These are phyloP conservation scores for Pempheris klunzingeri DNA, from an alignment of 2,797 vertebrate species.

Conservation along the genomic window DNA sequence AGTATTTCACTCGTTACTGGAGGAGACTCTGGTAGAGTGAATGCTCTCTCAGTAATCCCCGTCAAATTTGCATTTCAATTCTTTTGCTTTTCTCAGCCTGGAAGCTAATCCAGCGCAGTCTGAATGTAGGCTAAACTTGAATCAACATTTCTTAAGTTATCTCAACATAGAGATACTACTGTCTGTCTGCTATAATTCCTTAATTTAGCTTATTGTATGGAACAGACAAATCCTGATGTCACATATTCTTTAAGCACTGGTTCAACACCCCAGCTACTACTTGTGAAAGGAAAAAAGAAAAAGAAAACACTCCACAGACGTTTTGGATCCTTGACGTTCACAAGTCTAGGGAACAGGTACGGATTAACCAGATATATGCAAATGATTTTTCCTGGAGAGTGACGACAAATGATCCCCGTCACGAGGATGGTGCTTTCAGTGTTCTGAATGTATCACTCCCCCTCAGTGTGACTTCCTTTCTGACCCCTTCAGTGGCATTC, in stretches of 20 bases:
- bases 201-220: constrained; percentile 63
- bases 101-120: constrained; percentile 79
- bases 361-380: constrained; percentile 45
- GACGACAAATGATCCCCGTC: constrained; percentile 36
- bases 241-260: constrained; percentile 45
- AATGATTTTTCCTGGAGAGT: constrained; percentile 39
- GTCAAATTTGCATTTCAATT: constrained; percentile 89
- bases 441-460: constrained; percentile 43
- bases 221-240: constrained; percentile 63
- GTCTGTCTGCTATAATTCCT: constrained; percentile 66
- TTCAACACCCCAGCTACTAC: constrained; percentile 28
- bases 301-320: constrained; percentile 25
- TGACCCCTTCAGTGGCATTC: constrained; percentile 71
- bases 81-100: constrained; percentile 77
- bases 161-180: constrained; percentile 61
- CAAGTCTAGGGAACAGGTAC: constrained; percentile 37
- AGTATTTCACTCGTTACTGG: constrained; percentile 80
- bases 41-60: constrained; percentile 86
- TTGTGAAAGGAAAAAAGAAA: constrained; percentile 26
- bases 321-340: constrained; percentile 18
- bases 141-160: constrained; percentile 76
- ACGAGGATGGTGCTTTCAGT: constrained; percentile 36
- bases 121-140: constrained; percentile 79
- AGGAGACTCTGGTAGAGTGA: constrained; percentile 76
- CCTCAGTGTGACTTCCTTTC: constrained; percentile 61